Evolutionary conservation across 2,888 invertebrate species (phyloP).

Genomic region (Terebella lapidaria): DNA sequence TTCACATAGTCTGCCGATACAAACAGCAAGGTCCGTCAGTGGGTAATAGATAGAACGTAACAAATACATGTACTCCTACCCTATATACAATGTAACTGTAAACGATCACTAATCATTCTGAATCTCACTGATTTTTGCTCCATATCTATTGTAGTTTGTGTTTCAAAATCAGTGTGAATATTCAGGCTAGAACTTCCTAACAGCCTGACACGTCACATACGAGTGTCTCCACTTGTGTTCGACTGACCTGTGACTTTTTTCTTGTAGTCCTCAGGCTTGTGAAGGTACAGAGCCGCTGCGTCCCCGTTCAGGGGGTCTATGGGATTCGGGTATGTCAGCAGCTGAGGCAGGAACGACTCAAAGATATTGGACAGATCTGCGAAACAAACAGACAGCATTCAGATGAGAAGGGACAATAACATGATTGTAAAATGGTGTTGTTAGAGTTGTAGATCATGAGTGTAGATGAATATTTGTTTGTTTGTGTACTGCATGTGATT

Average conservation of each 20-base stretch:
- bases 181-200: too few relatives aligned
- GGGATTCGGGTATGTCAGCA: slow-evolving; percentile 98
- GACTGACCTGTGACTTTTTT: slow-evolving; percentile 83
- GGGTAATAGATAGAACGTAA: too few relatives aligned
- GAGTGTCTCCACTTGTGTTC: too few relatives aligned
- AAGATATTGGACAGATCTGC: slow-evolving; percentile 98
- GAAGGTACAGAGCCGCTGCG: slow-evolving; percentile 98
- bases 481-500: too few relatives aligned
- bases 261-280: slow-evolving; percentile 99
- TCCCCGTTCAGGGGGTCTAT: slow-evolving; percentile 99
- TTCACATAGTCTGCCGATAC: slow-evolving; percentile 80
- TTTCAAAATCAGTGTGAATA: too few relatives aligned
- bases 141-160: neutral
- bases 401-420: neutral
- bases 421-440: neutral
- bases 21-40: neutral
- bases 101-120: too few relatives aligned
- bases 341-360: slow-evolving; percentile 97
- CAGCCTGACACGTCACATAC: too few relatives aligned
- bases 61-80: too few relatives aligned
- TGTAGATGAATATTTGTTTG: too few relatives aligned
- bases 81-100: neutral
- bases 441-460: neutral
- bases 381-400: slow-evolving; percentile 28
- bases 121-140: neutral